phyloP scores from a whole-genome alignment of 2,888 invertebrate species.

The Cerastoderma edule region DNA sequence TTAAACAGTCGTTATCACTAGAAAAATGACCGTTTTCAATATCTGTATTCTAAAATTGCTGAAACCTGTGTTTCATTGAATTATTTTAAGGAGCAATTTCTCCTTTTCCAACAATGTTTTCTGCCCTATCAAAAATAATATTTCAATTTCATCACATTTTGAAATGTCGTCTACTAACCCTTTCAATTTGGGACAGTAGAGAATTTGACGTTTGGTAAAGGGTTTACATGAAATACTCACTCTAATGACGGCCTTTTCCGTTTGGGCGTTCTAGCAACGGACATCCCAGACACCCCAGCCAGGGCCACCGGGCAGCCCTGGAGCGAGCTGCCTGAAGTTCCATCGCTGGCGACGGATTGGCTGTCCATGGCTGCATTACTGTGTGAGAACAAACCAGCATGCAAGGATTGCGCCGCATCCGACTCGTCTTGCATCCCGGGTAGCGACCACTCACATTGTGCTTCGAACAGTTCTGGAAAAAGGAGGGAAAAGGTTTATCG shows the following conservation, averaged over 20 bases:
- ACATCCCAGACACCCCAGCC: constrained; percentile 8
- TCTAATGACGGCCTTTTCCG: constrained; percentile 15
- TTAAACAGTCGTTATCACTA: not conserved
- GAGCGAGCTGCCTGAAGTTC: not conserved
- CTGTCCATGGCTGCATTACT: constrained; percentile 12
- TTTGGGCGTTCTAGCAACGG: constrained; percentile 8
- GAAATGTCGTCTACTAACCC: not conserved
- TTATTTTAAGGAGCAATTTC: not conserved
- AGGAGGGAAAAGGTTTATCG: constrained; percentile 2
- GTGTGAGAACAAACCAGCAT: constrained; percentile 5
- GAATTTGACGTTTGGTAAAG: not conserved
- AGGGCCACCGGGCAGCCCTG: constrained; percentile 13
- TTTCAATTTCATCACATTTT: not conserved
- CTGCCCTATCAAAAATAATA: not conserved
- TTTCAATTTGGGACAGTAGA: not conserved
- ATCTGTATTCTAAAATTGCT: no score
- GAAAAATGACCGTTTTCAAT: no score
- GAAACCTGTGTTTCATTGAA: no score
- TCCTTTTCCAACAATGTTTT: constrained; percentile 13
- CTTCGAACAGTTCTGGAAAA: constrained; percentile 44
- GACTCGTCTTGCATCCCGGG: constrained; percentile 36
- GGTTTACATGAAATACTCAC: constrained; percentile 16
- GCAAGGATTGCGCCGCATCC: constrained; percentile 4
- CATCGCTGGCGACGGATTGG: constrained; percentile 10
- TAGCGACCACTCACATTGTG: constrained; percentile 43